Evolutionary conservation across 2,113 vertebrate species (phyloP).

Genomic region (Chaetodon trifascialis): DNA sequence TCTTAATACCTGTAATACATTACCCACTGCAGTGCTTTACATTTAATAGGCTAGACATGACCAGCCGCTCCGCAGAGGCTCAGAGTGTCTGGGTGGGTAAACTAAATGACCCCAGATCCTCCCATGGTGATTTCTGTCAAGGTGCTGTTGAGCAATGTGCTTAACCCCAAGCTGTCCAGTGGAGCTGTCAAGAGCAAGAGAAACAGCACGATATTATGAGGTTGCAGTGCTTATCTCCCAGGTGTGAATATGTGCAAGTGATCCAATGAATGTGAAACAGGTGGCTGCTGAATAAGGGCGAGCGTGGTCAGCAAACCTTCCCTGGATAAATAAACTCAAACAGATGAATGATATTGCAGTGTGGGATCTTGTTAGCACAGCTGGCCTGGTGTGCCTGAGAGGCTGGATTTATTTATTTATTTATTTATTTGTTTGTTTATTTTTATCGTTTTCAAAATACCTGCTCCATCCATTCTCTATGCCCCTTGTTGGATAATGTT

Average conservation of each 20-base stretch:
- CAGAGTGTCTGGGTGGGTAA: slow-evolving; percentile 25
- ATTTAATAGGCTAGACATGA: slow-evolving; percentile 15
- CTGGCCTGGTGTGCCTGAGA: slow-evolving; percentile 3
- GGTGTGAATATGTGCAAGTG: slow-evolving; percentile 61
- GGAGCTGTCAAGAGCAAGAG: slow-evolving; percentile 61
- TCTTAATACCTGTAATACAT: slow-evolving; percentile 13
- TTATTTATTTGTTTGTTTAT: too few species aligned
- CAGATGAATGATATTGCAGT: slow-evolving; percentile 42
- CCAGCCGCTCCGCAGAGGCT: slow-evolving; percentile 21
- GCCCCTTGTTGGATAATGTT: not conserved
- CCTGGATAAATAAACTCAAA: slow-evolving; percentile 40
- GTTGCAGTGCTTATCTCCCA: slow-evolving; percentile 57
- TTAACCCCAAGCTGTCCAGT: slow-evolving; percentile 60
- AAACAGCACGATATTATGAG: slow-evolving; percentile 59
- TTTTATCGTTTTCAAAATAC: too few species aligned
- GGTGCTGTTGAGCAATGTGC: slow-evolving; percentile 62
- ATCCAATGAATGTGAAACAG: slow-evolving; percentile 67
- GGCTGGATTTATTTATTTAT: not conserved
- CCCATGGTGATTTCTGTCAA: slow-evolving; percentile 63
- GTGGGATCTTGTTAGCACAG: not conserved
- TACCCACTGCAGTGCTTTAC: slow-evolving; percentile 2
- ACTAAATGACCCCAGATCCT: slow-evolving; percentile 45
- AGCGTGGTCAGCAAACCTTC: slow-evolving; percentile 48
- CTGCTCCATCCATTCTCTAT: not conserved
- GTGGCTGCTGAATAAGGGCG: slow-evolving; percentile 34